phyloP scores from a whole-genome alignment of 2,113 vertebrate genomes.

The Carlito syrichta region DNA sequence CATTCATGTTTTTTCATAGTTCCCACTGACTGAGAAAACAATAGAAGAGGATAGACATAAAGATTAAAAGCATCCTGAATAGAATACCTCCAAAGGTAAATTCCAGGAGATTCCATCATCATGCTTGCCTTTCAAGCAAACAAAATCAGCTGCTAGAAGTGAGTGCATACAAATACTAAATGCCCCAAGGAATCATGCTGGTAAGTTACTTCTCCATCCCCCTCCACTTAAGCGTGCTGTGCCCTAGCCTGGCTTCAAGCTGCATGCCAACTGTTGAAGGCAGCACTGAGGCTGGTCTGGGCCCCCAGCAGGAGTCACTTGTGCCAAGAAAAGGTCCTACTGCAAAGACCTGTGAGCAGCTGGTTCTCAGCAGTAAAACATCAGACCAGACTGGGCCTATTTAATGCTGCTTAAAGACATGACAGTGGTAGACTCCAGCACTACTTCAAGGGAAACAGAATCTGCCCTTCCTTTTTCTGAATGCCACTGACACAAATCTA shows the following conservation, averaged over 20 bases:
- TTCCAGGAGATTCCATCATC: background rate
- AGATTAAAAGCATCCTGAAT: background rate
- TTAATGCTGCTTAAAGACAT: background rate
- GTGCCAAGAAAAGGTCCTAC: background rate
- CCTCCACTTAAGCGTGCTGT: background rate
- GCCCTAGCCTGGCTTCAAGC: background rate
- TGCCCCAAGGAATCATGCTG: background rate
- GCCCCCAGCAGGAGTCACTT: background rate
- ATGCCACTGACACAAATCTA: background rate
- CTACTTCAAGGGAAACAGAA: background rate
- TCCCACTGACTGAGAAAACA: background rate
- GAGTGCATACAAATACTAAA: background rate
- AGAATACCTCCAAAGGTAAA: background rate
- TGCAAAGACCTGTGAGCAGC: background rate
- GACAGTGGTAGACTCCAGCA: background rate
- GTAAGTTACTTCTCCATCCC: background rate
- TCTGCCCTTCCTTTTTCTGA: background rate
- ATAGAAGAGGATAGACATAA: background rate
- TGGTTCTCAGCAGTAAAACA: background rate
- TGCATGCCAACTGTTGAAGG: too few species aligned
- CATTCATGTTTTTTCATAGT: too few species aligned
- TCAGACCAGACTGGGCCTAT: background rate
- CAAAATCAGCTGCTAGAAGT: background rate
- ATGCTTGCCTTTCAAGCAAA: background rate
- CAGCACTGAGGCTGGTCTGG: accelerated